Evolutionary conservation across 1,140 invertebrate species (phyloP).

Genomic region (Scaptomyza montana): DNA sequence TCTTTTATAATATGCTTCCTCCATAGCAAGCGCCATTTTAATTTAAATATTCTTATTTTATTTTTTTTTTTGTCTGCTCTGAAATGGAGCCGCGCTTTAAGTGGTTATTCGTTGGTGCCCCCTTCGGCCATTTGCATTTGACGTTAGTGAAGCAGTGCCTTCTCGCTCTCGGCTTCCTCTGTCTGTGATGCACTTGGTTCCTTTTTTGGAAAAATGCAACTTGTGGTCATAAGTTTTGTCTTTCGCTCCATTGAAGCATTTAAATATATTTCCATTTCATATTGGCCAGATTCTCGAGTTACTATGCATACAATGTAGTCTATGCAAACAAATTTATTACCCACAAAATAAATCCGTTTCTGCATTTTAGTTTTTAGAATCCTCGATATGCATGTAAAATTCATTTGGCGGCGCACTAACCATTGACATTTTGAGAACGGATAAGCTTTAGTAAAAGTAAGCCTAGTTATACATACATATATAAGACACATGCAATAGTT

Average conservation of each 20-base stretch:
- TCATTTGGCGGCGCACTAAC: constrained; percentile 21
- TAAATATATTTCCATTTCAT: constrained; percentile 67
- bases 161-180: constrained; percentile 1
- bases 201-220: constrained; percentile 8
- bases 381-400: constrained; percentile 19
- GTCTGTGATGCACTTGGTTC: background rate
- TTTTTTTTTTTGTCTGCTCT: constrained; percentile 45
- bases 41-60: constrained; percentile 61
- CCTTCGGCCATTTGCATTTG: constrained; percentile 55
- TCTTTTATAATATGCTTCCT: no score
- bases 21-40: constrained; percentile 19
- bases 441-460: no score
- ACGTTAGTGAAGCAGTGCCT: constrained; percentile 42
- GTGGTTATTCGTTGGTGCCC: constrained; percentile 18
- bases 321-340: constrained; percentile 58
- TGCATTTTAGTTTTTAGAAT: no score
- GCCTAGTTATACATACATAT: no score
- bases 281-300: constrained; percentile 47
- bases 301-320: background rate
- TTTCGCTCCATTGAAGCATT: constrained; percentile 57
- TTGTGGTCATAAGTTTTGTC: constrained; percentile 58
- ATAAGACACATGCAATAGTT: no score
- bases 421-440: no score
- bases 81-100: constrained; percentile 46
- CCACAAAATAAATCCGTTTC: background rate